Base-by-base conservation (phyloP, 2,113 vertebrate genomes). In the Sylvietta virens region DNA sequence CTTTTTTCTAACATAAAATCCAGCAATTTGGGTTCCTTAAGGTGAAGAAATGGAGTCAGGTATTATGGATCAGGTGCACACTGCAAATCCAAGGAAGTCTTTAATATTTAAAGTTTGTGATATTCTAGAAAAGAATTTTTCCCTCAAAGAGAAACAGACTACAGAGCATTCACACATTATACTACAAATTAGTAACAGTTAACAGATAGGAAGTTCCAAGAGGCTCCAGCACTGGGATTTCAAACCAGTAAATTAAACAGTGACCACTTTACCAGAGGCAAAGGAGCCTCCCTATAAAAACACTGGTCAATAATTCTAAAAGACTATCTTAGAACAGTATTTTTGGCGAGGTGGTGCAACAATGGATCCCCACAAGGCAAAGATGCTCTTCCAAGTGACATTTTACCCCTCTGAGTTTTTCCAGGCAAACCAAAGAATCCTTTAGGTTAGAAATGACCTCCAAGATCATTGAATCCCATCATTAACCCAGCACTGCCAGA, bases 321-420 rank as follows among this genome's bases (percentile, higher is more conserved):
- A 54, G 2, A 21, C 5, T 11, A 20, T 8, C 4, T 31, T 27
- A 3, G 3, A 58, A n/a, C 9, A 22, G 9, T 19, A 9, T 19
- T 37, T 57, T 58, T 40, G 28, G 37, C 13, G 26, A 45, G 9
- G 28, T 44, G 8, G 10, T 31, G 28, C 35, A 73, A 33, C 15
- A 58, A 11, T 0, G 6, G 33, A 31, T 18, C 44, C 12, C 50
- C 27, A 9, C 19, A 44, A 53, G 24, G 69, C 47, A 48, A 35
- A 44, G 35, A 26, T 40, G 12, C 1, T 64, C 54, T 54, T 73
- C 28, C 60, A 81, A 47, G 50, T 5, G 14, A 17, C 1, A 1
- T 56, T 73, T 70, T 19, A 44, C 18, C 8, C 23, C 28, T 42
- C 35, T 30, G 17, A 73, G 64, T 40, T 35, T 27, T 15, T 72